phyloP scores from a whole-genome alignment of 2,113 vertebrate species.

The Cyanoderma ruficeps region DNA sequence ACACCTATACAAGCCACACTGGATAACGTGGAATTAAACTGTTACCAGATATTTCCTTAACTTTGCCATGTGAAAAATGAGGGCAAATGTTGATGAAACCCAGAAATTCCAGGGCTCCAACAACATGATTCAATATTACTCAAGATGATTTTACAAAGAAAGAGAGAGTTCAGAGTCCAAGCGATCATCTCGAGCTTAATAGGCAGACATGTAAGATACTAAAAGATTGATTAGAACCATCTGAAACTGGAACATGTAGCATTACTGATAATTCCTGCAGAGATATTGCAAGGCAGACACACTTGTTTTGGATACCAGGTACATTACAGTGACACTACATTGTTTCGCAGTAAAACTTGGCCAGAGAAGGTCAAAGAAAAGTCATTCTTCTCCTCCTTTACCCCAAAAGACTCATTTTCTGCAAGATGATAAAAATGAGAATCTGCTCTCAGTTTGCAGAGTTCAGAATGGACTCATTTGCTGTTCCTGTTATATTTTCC shows the following conservation, averaged over 20 bases:
- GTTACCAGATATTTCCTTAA: conserved; percentile 71
- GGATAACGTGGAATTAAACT: conserved; percentile 66
- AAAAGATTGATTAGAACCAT: conserved; percentile 35
- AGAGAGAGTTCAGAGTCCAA: conserved; percentile 27
- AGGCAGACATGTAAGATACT: conserved; percentile 23
- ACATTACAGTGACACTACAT: background rate
- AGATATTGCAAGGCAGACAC: conserved; percentile 14
- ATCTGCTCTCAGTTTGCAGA: conserved; percentile 28
- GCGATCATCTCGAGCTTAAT: conserved; percentile 5
- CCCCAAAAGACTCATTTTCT: conserved; percentile 1
- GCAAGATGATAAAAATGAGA: conserved; percentile 8
- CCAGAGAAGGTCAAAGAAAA: conserved; percentile 28
- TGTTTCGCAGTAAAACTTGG: conserved; percentile 39
- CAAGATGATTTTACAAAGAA: conserved; percentile 39
- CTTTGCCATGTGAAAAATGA: conserved; percentile 53
- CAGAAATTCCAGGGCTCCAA: conserved; percentile 20
- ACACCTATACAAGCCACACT: conserved; percentile 71
- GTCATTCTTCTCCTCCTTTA: background rate
- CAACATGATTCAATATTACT: conserved; percentile 46
- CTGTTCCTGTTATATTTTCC: background rate
- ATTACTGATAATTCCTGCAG: conserved; percentile 60
- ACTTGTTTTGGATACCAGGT: conserved; percentile 29
- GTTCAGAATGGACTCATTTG: conserved; percentile 6
- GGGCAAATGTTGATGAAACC: conserved; percentile 53
- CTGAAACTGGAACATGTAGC: conserved; percentile 20